Evolutionary conservation across 1,140 invertebrate genomes (phyloP).

Genomic region (Drosophila navojoa): DNA sequence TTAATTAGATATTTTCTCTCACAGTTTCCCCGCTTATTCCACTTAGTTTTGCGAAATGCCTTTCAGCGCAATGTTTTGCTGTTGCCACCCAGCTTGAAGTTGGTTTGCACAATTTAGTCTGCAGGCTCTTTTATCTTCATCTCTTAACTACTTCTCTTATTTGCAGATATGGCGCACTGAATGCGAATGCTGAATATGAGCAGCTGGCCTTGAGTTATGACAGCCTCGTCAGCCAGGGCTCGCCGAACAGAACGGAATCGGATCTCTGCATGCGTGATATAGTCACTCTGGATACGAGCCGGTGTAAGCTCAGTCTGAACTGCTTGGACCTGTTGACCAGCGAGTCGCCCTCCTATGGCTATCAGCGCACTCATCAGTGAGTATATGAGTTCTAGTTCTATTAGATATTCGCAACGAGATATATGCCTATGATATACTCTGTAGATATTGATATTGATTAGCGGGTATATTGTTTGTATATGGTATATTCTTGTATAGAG

Average conservation of each 20-base stretch:
- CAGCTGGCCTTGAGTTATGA: constrained; percentile 55
- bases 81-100: constrained; percentile 42
- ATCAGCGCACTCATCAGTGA: constrained; percentile 77
- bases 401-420: no score
- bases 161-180: constrained; percentile 47
- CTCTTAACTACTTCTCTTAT: no score
- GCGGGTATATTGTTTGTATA: no score
- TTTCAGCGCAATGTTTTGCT: constrained; percentile 65
- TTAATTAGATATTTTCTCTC: not conserved
- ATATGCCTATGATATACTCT: not conserved
- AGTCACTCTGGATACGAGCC: constrained; percentile 28
- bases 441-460: no score
- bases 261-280: constrained; percentile 62
- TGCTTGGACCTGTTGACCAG: constrained; percentile 61
- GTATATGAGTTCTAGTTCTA: constrained; percentile 11
- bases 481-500: no score
- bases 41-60: constrained; percentile 56
- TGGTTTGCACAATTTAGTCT: not conserved
- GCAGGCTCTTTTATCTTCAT: no score
- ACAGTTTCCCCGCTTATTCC: not conserved
- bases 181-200: constrained; percentile 71
- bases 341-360: constrained; percentile 62
- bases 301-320: constrained; percentile 38
- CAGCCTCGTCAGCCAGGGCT: constrained; percentile 47
- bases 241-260: constrained; percentile 60